Evolutionary conservation across 1,140 invertebrate genomes (phyloP), one percentile per base, ranked within the genome.

Genomic region (Procambarus virginalis): DNA sequence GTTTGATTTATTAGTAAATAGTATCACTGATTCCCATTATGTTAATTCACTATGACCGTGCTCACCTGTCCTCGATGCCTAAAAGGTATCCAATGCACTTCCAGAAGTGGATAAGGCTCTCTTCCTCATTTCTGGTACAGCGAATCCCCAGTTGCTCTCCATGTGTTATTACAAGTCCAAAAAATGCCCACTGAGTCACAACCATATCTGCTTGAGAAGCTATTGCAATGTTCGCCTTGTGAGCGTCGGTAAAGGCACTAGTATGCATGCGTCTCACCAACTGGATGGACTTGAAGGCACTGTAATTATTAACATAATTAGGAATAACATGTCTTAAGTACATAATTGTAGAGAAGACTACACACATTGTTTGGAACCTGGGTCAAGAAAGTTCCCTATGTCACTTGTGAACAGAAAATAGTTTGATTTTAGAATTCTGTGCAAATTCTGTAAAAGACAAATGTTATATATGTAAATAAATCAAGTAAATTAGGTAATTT

Each of bases 41-140:
- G 34, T 34, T 34, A 34, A 34, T 34, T 34, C 34, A 34, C 34
- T 34, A 34, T 34, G 12, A 58, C 55, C 17, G 17, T 64, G 55
- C 85, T 46, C n/a, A 91, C 91, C 87, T 80, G 76, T 91, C 91
- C 45, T 89, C 85, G n/a, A 91, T 80, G 8, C 91, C 91, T 78
- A 91, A 51, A n/a, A 91, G 86, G 75, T 91, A 89, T 34, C 91
- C 91, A n/a, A 91, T 60, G 5, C 81, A 77, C 51, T 34, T 79
- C 91, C 91, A 91, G 64, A 91, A 91, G 83, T 91, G 91, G 22
- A 89, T 22, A 34, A 91, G 87, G 58, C 86, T 70, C 55, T 89
- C 91, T 64, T 81, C 83, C 58, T 82, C 60, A 3, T 48, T 34
- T 60, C 14, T 75, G 68, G 88, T 58, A 45, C 73, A 45, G 34